These are phyloP conservation scores for Hydrolagus colliei DNA, from an alignment of 2,797 vertebrate species.

Conservation along the genomic window DNA sequence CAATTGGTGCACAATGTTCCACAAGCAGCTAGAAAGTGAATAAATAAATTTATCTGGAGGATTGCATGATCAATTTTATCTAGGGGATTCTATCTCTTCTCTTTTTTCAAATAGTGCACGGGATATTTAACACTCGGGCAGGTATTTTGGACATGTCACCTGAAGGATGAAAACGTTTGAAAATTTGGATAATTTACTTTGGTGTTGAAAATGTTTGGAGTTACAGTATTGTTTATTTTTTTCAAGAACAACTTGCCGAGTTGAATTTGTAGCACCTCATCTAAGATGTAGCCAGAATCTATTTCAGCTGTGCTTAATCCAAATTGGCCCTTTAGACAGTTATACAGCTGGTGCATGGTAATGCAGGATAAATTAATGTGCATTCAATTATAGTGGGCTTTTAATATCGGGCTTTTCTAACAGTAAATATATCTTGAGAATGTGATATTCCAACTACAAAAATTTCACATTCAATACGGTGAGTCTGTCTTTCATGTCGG, in stretches of 20 bases:
- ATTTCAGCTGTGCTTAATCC: neutral
- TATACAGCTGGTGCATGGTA: neutral
- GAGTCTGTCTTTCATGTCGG: neutral
- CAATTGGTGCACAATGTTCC: too few species aligned
- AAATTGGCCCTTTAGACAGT: neutral
- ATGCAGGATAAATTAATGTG: neutral
- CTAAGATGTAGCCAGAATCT: neutral
- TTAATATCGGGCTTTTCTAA: neutral
- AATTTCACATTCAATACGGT: neutral
- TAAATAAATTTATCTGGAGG: too few species aligned
- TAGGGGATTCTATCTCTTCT: too few species aligned
- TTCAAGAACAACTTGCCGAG: neutral
- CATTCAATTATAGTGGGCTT: too few species aligned
- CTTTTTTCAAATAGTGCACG: too few species aligned
- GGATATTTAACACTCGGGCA: too few species aligned
- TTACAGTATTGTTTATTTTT: neutral
- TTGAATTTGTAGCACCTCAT: neutral
- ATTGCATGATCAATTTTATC: too few species aligned
- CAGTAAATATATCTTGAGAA: neutral
- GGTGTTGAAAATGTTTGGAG: neutral
- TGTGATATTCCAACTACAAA: neutral
- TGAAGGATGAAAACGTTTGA: neutral
- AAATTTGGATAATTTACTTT: neutral
- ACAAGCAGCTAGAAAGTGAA: too few species aligned
- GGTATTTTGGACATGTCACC: too few species aligned